A percentile compares a stretch with the other conserved stretches of the same genome.
These are phyloP conservation scores for Dryas iulia DNA, from an alignment of 1,140 invertebrate species.

Conservation along the genomic window DNA sequence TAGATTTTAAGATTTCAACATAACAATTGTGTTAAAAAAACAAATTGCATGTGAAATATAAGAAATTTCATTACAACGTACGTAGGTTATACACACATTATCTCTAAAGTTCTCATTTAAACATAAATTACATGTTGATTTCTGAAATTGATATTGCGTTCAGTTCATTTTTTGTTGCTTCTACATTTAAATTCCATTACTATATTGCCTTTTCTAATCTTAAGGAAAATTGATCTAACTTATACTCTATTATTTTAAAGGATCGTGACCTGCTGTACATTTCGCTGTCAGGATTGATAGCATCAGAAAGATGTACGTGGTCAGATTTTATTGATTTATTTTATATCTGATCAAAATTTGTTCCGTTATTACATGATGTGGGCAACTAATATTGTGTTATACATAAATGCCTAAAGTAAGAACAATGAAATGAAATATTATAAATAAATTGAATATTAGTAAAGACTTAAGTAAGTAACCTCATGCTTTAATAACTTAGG, in stretches of 20 bases:
- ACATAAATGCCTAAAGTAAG: neutral
- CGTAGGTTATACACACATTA: neutral
- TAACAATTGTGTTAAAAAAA: neutral
- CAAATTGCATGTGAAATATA: neutral
- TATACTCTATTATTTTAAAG: conserved; percentile 21
- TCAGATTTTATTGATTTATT: conserved; percentile 27
- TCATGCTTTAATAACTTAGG: neutral
- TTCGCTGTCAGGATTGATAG: conserved; percentile 24
- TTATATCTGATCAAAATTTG: conserved; percentile 19
- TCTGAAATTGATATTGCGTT: neutral
- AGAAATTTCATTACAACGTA: neutral
- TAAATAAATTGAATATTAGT: neutral
- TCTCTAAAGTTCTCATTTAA: neutral
- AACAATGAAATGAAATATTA: neutral
- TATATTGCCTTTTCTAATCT: neutral
- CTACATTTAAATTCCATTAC: neutral
- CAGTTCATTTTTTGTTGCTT: neutral
- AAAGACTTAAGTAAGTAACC: neutral
- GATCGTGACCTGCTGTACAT: conserved; percentile 30
- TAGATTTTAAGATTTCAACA: conserved; percentile 6
- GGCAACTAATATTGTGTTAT: neutral
- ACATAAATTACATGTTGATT: neutral
- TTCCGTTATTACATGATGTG: conserved; percentile 19
- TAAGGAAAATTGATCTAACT: conserved; percentile 7
- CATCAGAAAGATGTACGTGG: conserved; percentile 24